These are phyloP conservation scores for Rhagoletis pomonella DNA, from an alignment of 1,140 invertebrate species.

Conservation along the genomic window DNA sequence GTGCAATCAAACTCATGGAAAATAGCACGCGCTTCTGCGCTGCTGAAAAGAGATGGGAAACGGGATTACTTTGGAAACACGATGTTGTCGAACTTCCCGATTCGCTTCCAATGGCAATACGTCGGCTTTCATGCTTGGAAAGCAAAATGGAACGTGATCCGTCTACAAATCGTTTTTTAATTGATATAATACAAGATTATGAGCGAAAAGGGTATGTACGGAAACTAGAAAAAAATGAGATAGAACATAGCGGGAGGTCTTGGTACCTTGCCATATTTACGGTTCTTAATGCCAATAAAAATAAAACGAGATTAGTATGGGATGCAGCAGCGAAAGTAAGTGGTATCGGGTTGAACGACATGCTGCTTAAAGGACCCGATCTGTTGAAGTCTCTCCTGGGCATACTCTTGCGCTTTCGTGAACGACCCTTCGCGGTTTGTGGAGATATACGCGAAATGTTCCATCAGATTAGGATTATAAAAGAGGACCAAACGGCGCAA, in stretches of 20 bases:
- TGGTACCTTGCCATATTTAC: too few species aligned
- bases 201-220: too few species aligned
- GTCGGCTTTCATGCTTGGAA: too few species aligned
- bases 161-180: too few species aligned
- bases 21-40: not conserved
- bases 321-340: constrained; percentile 64
- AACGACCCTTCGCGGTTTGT: constrained; percentile 58
- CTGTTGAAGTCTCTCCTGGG: constrained; percentile 58
- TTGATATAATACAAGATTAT: too few species aligned
- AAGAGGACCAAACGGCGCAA: constrained; percentile 61
- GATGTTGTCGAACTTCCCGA: too few species aligned
- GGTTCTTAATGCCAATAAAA: too few species aligned
- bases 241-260: too few species aligned
- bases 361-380: constrained; percentile 63
- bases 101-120: not conserved
- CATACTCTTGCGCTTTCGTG: constrained; percentile 61
- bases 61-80: too few species aligned
- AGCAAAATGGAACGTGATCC: too few species aligned
- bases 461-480: constrained; percentile 57
- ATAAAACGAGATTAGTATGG: constrained; percentile 55
- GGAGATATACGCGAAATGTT: constrained; percentile 73
- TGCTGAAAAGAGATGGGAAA: too few species aligned
- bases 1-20: not conserved
- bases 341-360: constrained; percentile 62
- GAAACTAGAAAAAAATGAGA: too few species aligned